Conservation (phyloP, 2,888 invertebrate species). For the Apodemia mormo region DNA sequence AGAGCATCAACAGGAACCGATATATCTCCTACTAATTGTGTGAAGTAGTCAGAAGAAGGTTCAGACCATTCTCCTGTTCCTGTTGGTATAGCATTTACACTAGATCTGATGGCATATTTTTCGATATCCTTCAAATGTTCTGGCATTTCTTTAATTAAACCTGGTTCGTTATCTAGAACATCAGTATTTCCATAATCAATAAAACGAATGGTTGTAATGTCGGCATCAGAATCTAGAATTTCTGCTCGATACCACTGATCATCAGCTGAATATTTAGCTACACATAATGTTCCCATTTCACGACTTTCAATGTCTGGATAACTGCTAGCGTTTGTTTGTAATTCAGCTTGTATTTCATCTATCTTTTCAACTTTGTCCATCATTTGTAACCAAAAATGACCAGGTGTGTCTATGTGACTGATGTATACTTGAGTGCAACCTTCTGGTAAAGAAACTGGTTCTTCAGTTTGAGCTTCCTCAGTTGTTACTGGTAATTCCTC, state of each 20-base stretch:
- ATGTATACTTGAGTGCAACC: slow-evolving; percentile 79
- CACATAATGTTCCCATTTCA: slow-evolving; percentile 84
- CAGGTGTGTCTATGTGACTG: slow-evolving; percentile 88
- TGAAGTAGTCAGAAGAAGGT: slow-evolving; percentile 82
- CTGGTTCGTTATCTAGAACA: slow-evolving; percentile 84
- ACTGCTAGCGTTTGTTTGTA: slow-evolving; percentile 81
- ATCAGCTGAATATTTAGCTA: slow-evolving; percentile 91
- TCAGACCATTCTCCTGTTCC: slow-evolving; percentile 85
- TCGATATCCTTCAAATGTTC: slow-evolving; percentile 80
- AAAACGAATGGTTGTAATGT: slow-evolving; percentile 89
- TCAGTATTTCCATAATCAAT: slow-evolving; percentile 91
- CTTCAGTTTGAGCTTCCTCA: slow-evolving; percentile 45
- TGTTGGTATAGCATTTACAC: slow-evolving; percentile 85
- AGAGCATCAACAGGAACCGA: slow-evolving; percentile 74
- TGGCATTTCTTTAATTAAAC: slow-evolving; percentile 83
- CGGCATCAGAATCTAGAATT: slow-evolving; percentile 89
- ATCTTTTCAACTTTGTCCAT: slow-evolving; percentile 79
- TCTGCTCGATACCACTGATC: slow-evolving; percentile 96
- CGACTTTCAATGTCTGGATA: slow-evolving; percentile 80
- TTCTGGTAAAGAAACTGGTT: slow-evolving; percentile 57
- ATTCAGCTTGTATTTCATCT: slow-evolving; percentile 82
- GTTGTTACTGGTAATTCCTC: slow-evolving; percentile 49
- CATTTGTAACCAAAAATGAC: slow-evolving; percentile 88
- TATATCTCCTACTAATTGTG: slow-evolving; percentile 72
- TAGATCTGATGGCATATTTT: slow-evolving; percentile 83